Base-by-base conservation (phyloP, 2,113 vertebrate genomes). In the Sialia sialis region DNA sequence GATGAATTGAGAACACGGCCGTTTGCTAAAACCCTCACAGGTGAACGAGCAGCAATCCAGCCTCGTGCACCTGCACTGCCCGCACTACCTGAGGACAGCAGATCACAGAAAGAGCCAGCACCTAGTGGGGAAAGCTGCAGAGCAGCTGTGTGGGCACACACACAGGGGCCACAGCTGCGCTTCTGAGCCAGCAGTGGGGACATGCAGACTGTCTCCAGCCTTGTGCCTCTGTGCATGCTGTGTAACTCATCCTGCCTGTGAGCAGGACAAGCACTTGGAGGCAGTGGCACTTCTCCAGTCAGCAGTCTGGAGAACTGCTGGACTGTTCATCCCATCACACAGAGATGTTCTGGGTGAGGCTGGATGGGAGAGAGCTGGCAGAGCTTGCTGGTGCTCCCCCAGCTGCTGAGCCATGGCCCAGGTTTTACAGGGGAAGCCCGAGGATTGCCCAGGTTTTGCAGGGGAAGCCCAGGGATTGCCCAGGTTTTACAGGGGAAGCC, bases 1-100 rank as follows among this genome's bases (percentile, higher is more conserved):
- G 56, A 4, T 9, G 30, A 49, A 9, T 0, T 16, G 54, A 64
- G 32, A 73, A 22, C 69, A 4, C 0, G 0, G 20, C 15, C 19
- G 13, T n/a, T 51, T 51, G 39, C 70, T 58, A 16, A 55, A 59
- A 23, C 36, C 41, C 32, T 70, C 39, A 11, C 62, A 43, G 34
- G 32, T 48, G 72, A 83, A 14, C 0, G 1, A 76, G 54, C 79
- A 86, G 26, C 15, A 41, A 6, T 17, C 19, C 16, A 2, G 41
- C 19, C 54, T 27, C n/a, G 30, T 43, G 38, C 30, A 48, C 49
- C 55, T 48, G 30, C 44, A 23, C 67, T 39, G 44, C 8, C 39
- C 32, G n/a, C 39, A 23, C 34, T 39, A 2, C 7, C 52, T 34
- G 67, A 16, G 72, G 9, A 27, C 54, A 18, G n/a, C 66, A 32